phyloP scores from a whole-genome alignment of 1,140 invertebrate species.

The Brachionus sp. region DNA sequence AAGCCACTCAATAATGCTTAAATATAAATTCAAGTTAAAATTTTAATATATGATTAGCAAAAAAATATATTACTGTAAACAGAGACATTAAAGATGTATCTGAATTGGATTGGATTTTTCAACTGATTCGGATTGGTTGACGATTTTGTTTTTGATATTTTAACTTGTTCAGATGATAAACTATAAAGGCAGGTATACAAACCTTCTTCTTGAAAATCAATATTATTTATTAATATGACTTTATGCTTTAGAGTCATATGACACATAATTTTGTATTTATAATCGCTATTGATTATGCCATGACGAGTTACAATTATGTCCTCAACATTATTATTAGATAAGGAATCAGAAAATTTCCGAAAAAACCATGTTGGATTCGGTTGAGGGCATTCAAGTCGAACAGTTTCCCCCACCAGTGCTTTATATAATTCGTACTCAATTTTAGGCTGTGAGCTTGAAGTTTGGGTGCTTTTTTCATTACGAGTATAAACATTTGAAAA shows the following conservation, averaged over 20 bases:
- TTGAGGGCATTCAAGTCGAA: slow-evolving; percentile 37
- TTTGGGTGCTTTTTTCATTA: background rate
- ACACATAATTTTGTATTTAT: slow-evolving; percentile 44
- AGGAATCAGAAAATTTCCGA: background rate
- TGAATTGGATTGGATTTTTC: background rate
- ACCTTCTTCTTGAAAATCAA: slow-evolving; percentile 36
- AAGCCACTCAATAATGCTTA: slow-evolving; percentile 10
- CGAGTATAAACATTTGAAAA: background rate
- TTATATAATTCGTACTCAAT: slow-evolving; percentile 19
- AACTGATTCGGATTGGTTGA: background rate
- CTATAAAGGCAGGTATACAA: slow-evolving; percentile 41
- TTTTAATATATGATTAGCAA: background rate
- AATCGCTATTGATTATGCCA: slow-evolving; percentile 40
- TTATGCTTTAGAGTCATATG: slow-evolving; percentile 46
- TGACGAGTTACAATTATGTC: slow-evolving; percentile 39
- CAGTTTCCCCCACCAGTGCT: slow-evolving; percentile 39
- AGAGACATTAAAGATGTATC: slow-evolving; percentile 41
- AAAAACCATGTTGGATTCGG: slow-evolving; percentile 43
- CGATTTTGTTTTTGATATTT: background rate
- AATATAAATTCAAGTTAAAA: background rate
- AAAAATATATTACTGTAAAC: slow-evolving; percentile 41
- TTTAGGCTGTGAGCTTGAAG: background rate
- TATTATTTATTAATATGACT: slow-evolving; percentile 42
- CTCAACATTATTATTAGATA: background rate
- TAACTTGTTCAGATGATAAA: background rate